Evolutionary conservation across 2,113 vertebrate genomes (phyloP), one percentile per base, ranked within the genome.

Genomic region (Tetrao urogallus): DNA sequence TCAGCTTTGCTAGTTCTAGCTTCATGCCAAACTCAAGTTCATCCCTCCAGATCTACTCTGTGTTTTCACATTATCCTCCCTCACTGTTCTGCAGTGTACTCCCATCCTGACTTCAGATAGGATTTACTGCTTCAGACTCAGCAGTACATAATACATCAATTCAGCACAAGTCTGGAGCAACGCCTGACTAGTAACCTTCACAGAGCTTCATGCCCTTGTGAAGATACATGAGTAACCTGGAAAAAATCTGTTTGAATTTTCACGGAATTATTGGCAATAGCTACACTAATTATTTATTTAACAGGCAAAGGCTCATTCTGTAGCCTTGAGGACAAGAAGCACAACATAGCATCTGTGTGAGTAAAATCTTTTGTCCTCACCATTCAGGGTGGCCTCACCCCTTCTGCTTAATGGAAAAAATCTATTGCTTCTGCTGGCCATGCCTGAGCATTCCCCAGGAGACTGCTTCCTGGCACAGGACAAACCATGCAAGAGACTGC

Each of bases 181-280:
- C 0, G 28, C 86, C 32, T 72, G 72, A 86, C 92, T 90, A 86
- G 92, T 52, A 92, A 93, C 90, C 86, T 90, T 93, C 5, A 2
- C 56, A 65, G 40, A 93, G 65, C 6, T 3, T 34, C 86, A 83
- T 77, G 69, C 47, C 80, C 88, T 95, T 95, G 94, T 88, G 91
- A 93, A 94, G 90, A 81, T 64, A 80, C 2, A 34, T 8, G 42
- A 93, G 88, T 74, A 88, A 93, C 50, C 86, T 72, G 72, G 36
- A 96, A 92, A 50, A 95, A 95, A 82, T 76, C 92, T 95, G 60
- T 88, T 89, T 88, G 92, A 69, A 64, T 86, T 93, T 96, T 93
- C 88, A 77, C 72, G 90, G 86, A 93, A 88, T 81, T 94, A 92
- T 56, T 94, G 32, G 75, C 76, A 91, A 83, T 72, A 93, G 82